Conservation (phyloP, 2,888 invertebrate species). For the Nomada fabriciana region DNA sequence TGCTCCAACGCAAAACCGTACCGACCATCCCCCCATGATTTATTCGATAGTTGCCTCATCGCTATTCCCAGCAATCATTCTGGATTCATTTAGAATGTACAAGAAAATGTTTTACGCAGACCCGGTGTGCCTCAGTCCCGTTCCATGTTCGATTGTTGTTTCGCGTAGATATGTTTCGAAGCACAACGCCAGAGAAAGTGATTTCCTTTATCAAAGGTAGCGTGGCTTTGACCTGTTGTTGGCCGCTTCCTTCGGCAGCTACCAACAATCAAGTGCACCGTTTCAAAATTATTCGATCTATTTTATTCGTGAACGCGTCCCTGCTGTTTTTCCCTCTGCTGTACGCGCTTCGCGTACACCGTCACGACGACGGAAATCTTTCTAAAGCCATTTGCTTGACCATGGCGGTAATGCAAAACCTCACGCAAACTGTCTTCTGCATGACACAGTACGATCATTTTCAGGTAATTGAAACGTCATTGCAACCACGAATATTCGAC, state of each 20-base stretch:
- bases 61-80: too few species aligned
- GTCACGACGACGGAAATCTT: conserved; percentile 20
- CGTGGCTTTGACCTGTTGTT: conserved; percentile 44
- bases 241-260: conserved; percentile 56
- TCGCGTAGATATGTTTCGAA: conserved; percentile 13
- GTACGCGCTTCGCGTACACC: conserved; percentile 31
- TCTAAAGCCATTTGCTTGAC: conserved; percentile 32
- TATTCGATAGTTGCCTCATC: not conserved
- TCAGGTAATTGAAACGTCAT: conserved; percentile 51
- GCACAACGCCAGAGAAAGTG: conserved; percentile 43
- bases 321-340: conserved; percentile 40
- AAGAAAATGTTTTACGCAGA: too few species aligned
- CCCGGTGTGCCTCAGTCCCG: too few species aligned
- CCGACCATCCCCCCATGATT: not conserved
- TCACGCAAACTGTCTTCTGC: conserved; percentile 23
- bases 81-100: too few species aligned
- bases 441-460: conserved; percentile 37
- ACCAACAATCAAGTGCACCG: conserved; percentile 32
- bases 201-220: conserved; percentile 45
- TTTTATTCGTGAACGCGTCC: conserved; percentile 31
- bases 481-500: too few species aligned
- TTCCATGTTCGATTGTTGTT: not conserved
- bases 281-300: conserved; percentile 42
- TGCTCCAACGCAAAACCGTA: too few species aligned
- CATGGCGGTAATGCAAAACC: conserved; percentile 22